These are phyloP conservation scores for Steinernema carpocapsae DNA, from an alignment of 2,888 invertebrate genomes.

Conservation along the genomic window DNA sequence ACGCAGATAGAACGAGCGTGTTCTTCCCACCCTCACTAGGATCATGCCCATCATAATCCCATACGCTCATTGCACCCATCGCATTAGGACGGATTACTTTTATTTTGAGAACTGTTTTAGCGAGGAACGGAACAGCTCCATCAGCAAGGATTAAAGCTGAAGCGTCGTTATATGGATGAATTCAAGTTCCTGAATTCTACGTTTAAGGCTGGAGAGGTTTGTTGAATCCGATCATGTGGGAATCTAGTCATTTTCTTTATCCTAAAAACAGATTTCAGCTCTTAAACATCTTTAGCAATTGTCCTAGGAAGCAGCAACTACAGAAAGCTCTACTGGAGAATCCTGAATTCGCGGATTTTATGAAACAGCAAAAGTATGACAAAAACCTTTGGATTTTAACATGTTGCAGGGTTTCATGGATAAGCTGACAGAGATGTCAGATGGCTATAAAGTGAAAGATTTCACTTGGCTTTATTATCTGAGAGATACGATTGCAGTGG, in stretches of 20 bases:
- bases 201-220: not conserved
- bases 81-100: too few species aligned
- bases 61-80: too few species aligned
- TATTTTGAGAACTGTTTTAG: constrained; percentile 24
- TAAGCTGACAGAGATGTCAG: not conserved
- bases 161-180: constrained; percentile 30
- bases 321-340: not conserved
- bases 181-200: constrained; percentile 34
- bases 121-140: constrained; percentile 32
- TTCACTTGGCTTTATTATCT: not conserved
- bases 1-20: too few species aligned
- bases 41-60: not conserved
- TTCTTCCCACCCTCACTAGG: too few species aligned
- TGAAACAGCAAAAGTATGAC: too few species aligned
- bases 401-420: not conserved
- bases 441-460: not conserved
- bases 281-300: not conserved
- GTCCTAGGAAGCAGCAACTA: not conserved
- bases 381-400: too few species aligned
- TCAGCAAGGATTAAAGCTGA: constrained; percentile 29
- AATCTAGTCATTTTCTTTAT: not conserved
- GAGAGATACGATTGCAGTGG: not conserved
- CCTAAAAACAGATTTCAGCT: not conserved
- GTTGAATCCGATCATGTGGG: too few species aligned
- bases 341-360: not conserved